Evolutionary conservation across 2,888 invertebrate species (phyloP), one percentile per base, ranked within the genome.

Genomic region (Lithophane ornitopus): DNA sequence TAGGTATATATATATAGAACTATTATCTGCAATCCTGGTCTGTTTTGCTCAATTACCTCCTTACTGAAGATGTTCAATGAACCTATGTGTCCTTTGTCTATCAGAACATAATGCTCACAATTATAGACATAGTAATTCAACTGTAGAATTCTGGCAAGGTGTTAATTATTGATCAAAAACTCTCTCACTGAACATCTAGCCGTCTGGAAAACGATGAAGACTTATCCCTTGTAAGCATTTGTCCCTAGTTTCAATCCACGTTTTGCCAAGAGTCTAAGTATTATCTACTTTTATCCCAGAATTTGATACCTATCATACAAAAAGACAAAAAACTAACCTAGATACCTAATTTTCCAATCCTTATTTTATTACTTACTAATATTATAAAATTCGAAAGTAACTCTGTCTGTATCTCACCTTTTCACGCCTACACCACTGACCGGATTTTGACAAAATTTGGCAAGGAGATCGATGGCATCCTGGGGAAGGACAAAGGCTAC

Each of bases 61-160:
- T 61, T 75, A 81, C 54, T 78, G 54, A 73, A 56, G 65, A 41
- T 81, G 62, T 49, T 76, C 69, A 85, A 61, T 82, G 85, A 80
- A 76, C 69, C 70, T 52, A 28, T 2, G 52, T 22, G 14, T 68
- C 81, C 69, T 74, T 81, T 86, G 85, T 86, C 28, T 62, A 16
- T 34, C 12, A 52, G 19, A 28, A 54, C 28, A 56, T 72, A 34
- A 72, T 61, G 39, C 4, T 61, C 56, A 59, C 19, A 44, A 61
- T 77, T 69, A 52, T 22, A 28, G 65, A 1, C 11, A 8, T 0
- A 54, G 49, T 82, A 44, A 77, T 70, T 77, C n/a, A 6, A 14
- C 41, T 59, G 28, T 49, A 69, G 19, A 41, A 69, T 77, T 68
- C 44, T 26, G 14, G 6, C 22, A 4, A 26, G 28, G 19, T 59